phyloP scores from a whole-genome alignment of 2,113 vertebrate species.

The Nestor notabilis region DNA sequence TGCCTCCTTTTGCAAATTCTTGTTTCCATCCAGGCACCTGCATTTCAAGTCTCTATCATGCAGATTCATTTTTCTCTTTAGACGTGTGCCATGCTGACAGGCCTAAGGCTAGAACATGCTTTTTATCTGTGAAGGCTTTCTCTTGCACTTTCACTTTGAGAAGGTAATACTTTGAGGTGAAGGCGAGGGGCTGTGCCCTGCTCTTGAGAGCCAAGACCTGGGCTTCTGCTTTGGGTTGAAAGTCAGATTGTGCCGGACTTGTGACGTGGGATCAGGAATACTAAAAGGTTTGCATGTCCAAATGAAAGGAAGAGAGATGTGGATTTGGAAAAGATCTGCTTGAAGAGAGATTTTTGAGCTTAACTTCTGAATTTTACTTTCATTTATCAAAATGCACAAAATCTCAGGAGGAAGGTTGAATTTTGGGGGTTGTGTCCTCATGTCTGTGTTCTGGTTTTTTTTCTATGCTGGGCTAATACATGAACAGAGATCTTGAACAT shows the following conservation, averaged over 20 bases:
- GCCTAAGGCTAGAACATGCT: conserved; percentile 31
- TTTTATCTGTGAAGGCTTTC: conserved; percentile 41
- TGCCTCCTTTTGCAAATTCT: conserved; percentile 22
- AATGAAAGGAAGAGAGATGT: neutral
- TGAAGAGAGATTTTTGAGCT: neutral
- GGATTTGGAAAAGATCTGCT: neutral
- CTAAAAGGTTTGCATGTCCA: neutral
- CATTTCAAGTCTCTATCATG: conserved; percentile 53
- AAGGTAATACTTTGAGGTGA: neutral
- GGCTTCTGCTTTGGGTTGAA: neutral
- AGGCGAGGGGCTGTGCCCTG: neutral
- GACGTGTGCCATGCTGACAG: conserved; percentile 54
- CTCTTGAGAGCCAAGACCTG: neutral
- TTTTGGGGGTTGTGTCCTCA: neutral
- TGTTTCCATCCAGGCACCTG: conserved; percentile 17
- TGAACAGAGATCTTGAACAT: neutral
- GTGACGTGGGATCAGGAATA: neutral
- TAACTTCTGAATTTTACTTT: neutral
- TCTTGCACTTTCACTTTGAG: conserved; percentile 26
- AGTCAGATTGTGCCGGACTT: neutral
- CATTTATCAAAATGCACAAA: neutral
- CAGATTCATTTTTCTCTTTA: conserved; percentile 57
- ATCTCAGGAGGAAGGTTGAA: neutral
- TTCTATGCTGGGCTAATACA: neutral
- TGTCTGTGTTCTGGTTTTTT: neutral